A percentile compares a stretch with the other conserved stretches of the same genome.
Evolutionary conservation across 2,797 vertebrate species (phyloP).

Genomic region (Antrozous pallidus): DNA sequence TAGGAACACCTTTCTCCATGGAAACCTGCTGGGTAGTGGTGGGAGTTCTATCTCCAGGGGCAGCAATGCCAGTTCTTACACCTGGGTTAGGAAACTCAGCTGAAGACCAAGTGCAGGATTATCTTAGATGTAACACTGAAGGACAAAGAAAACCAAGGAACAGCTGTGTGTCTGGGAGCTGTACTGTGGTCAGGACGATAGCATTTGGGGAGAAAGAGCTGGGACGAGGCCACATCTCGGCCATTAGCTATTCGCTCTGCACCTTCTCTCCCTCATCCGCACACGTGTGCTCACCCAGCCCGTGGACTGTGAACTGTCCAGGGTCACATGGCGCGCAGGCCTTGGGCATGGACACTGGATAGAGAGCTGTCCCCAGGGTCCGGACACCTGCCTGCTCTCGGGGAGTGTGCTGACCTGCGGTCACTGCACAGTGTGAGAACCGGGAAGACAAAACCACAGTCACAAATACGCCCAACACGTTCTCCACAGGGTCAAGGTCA

Average conservation of each 20-base stretch:
- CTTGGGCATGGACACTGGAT: neutral
- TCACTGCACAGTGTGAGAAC: neutral
- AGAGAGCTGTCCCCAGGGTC: neutral
- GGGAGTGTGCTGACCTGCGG: neutral
- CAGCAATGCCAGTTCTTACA: neutral
- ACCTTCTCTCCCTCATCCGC: neutral
- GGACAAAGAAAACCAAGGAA: neutral
- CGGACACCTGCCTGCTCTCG: neutral
- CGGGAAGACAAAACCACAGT: neutral
- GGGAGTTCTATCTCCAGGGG: neutral
- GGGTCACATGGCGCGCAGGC: neutral
- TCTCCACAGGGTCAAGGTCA: neutral
- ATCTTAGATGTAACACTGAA: neutral
- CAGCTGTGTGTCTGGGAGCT: neutral
- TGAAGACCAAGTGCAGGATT: neutral
- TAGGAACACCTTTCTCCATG: neutral
- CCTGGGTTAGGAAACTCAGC: neutral
- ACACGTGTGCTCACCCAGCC: accelerated
- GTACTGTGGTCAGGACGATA: neutral
- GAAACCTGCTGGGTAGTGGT: accelerated
- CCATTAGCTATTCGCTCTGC: neutral
- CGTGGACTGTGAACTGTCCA: neutral
- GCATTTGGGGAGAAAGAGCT: neutral
- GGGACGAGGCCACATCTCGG: neutral
- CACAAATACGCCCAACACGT: neutral